Base-by-base conservation (phyloP, 2,888 invertebrate species). In the Asteroscopus sphinx region DNA sequence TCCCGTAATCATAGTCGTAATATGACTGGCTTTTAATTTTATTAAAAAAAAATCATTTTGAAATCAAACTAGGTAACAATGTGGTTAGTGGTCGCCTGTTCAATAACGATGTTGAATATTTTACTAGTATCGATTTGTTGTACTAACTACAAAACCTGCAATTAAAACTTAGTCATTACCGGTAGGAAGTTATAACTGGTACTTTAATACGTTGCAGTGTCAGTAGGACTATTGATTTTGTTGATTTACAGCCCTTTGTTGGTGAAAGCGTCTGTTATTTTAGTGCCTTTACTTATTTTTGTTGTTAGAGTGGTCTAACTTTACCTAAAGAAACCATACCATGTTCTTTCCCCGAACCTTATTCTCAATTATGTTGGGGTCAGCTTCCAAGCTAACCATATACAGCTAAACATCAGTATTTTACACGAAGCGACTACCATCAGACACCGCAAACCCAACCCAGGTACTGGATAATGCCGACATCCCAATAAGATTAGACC, bases 111-210 rank as follows among this genome's bases (percentile, higher is more conserved):
- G 6, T 12, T 57, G 44, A 64, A 58, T 66, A 70, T 65, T 70
- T 47, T 52, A 70, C 3, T 9, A 36, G 6, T 25, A 64, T 70
- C 58, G 66, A 65, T 48, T 70, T 8, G 0, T 7, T 51, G 25
- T 30, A 35, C 37, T 44, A 39, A 36, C 42, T 28, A 30, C 51
- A 25, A 47, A 51, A 33, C 51, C 35, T 44, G 37, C 66, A 65
- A 48, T 67, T 52, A 26, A 12, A 64, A 57, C 51, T 47, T 40
- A 1, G 15, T 44, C n/a, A n/a, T 40, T 35, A 49, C 2, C 4
- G 8, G 26, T 11, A 12, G 15, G 11, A 39, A 37, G 35, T 49
- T 30, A 25, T 17, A 15, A 32, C 16, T 12, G 28, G 32, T 41
- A 41, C 25, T 25, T 32, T 36, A 30, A 59, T 11, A 46, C 47